Percentiles rank a stretch among this genome's conserved stretches.
Conservation (phyloP, 2,888 invertebrate genomes). For the Pogonocherus hispidulus region DNA sequence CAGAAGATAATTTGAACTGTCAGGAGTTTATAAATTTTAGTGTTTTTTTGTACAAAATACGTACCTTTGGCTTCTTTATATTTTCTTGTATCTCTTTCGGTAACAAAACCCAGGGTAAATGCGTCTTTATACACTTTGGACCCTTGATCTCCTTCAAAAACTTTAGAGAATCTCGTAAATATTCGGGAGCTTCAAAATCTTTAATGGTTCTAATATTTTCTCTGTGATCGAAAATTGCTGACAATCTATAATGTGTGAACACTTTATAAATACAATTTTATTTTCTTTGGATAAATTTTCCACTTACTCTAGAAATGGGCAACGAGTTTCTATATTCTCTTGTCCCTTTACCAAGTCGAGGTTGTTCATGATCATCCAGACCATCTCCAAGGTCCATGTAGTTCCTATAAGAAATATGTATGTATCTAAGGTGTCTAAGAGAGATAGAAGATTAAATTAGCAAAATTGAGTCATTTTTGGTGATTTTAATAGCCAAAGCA, state of each 20-base stretch:
- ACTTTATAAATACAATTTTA: no score
- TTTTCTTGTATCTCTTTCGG: slow-evolving; percentile 69
- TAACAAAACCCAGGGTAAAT: slow-evolving; percentile 74
- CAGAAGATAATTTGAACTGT: no score
- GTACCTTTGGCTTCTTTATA: slow-evolving; percentile 64
- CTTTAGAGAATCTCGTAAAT: slow-evolving; percentile 56
- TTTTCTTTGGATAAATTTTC: not conserved
- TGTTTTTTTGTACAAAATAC: not conserved
- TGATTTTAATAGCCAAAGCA: no score
- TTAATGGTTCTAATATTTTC: slow-evolving; percentile 58
- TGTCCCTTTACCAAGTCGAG: slow-evolving; percentile 73
- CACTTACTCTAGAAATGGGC: slow-evolving; percentile 81
- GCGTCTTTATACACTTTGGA: slow-evolving; percentile 75
- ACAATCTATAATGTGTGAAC: slow-evolving; percentile 64
- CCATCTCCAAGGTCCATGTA: slow-evolving; percentile 84
- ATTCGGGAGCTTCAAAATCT: slow-evolving; percentile 57
- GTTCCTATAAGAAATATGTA: slow-evolving; percentile 75
- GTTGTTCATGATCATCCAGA: slow-evolving; percentile 78
- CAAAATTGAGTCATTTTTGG: no score
- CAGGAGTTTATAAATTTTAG: no score
- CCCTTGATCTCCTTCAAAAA: slow-evolving; percentile 50
- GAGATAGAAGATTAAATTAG: no score
- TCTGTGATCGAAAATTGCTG: slow-evolving; percentile 67
- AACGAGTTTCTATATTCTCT: slow-evolving; percentile 72
- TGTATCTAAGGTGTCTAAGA: no score